phyloP scores from a whole-genome alignment of 2,113 vertebrate species.

The Aphyosemion australe region DNA sequence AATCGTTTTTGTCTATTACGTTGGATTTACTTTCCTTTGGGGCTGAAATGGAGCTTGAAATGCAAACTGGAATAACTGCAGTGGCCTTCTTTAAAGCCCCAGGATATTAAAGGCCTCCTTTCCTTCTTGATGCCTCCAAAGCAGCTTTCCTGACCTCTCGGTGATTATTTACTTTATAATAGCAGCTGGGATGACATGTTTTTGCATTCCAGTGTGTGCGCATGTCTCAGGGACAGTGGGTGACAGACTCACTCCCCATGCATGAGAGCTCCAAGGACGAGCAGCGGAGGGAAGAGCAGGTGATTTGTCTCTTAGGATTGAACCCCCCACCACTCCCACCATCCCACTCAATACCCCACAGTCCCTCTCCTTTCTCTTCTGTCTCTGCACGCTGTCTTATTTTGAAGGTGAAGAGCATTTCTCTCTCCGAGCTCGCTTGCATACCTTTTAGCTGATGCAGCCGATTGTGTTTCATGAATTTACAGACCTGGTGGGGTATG shows the following conservation, averaged over 20 bases:
- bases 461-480: slow-evolving; percentile 30
- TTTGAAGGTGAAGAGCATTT: slow-evolving; percentile 67
- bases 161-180: slow-evolving; percentile 46
- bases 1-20: no score
- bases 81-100: slow-evolving; percentile 6
- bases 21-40: no score
- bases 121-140: slow-evolving; percentile 32
- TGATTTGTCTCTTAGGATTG: slow-evolving; percentile 76
- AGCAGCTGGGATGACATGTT: slow-evolving; percentile 31
- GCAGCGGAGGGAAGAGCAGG: slow-evolving; percentile 65
- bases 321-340: slow-evolving; percentile 35
- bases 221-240: slow-evolving; percentile 50
- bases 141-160: slow-evolving; percentile 33
- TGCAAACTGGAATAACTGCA: neutral
- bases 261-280: slow-evolving; percentile 69
- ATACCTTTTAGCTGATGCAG: slow-evolving; percentile 40
- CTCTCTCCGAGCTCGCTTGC: slow-evolving; percentile 50
- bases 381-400: slow-evolving; percentile 52
- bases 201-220: slow-evolving; percentile 45
- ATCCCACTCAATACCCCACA: slow-evolving; percentile 48
- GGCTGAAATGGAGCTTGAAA: neutral
- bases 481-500: neutral
- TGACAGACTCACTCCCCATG: slow-evolving; percentile 51
- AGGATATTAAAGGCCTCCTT: slow-evolving; percentile 22
- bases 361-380: slow-evolving; percentile 33